These are phyloP conservation scores for Hydraecia micacea DNA, from an alignment of 2,888 invertebrate species.

Conservation along the genomic window DNA sequence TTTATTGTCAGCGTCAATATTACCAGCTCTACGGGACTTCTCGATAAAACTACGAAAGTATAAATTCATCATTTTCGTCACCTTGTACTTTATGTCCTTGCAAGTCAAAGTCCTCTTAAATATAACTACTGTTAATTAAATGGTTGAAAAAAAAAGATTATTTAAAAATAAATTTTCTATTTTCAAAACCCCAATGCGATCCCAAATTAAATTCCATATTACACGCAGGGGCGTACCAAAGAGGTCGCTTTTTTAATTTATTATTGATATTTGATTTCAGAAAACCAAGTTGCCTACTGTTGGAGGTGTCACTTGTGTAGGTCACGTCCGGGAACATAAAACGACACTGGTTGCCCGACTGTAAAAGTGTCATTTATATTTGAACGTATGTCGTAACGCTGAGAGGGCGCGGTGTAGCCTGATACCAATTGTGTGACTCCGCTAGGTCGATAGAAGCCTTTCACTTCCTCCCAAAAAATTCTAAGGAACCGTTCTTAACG, in stretches of 20 bases:
- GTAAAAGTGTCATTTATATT: slow-evolving; percentile 32
- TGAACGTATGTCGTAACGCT: slow-evolving; percentile 32
- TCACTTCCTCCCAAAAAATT: slow-evolving; percentile 9
- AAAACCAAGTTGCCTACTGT: slow-evolving; percentile 42
- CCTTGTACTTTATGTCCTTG: not conserved
- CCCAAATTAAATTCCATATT: slow-evolving; percentile 21
- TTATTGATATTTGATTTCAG: slow-evolving; percentile 57
- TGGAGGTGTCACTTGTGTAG: slow-evolving; percentile 26
- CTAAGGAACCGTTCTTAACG: not conserved
- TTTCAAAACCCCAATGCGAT: slow-evolving; percentile 11
- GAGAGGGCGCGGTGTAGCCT: slow-evolving; percentile 7
- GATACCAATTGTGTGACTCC: slow-evolving; percentile 34
- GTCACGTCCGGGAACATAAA: slow-evolving; percentile 49
- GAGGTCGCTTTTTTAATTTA: slow-evolving; percentile 42
- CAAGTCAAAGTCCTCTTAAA: not conserved
- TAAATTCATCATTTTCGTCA: not conserved
- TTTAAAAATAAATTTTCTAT: not conserved
- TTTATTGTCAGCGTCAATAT: slow-evolving; percentile 50
- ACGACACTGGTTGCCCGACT: slow-evolving; percentile 39
- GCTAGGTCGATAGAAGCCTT: slow-evolving; percentile 9
- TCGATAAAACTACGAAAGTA: slow-evolving; percentile 24
- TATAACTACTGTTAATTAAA: not conserved
- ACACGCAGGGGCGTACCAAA: slow-evolving; percentile 7
- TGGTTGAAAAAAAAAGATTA: not conserved
- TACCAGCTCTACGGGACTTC: slow-evolving; percentile 19